These are phyloP conservation scores for Synchiropus splendidus DNA, from an alignment of 2,113 vertebrate species.

Conservation along the genomic window DNA sequence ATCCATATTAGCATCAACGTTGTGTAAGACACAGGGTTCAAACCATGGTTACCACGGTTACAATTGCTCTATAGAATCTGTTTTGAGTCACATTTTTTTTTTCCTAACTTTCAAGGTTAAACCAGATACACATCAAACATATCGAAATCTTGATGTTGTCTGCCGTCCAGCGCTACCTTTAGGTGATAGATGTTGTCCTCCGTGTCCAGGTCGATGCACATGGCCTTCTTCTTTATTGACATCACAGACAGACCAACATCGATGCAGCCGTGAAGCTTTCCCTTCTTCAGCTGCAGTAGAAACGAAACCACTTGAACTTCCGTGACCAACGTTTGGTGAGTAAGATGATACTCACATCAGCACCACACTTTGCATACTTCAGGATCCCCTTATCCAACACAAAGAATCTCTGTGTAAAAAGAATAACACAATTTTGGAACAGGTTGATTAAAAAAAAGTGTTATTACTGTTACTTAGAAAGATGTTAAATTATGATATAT, in stretches of 20 bases:
- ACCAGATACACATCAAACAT: background rate
- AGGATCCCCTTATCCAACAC: slow-evolving; percentile 88
- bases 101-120: background rate
- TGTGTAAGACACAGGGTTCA: no score
- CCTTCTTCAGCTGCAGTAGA: slow-evolving; percentile 74
- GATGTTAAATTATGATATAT: no score
- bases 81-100: background rate
- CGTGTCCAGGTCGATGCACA: slow-evolving; percentile 90
- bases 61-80: background rate
- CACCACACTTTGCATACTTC: slow-evolving; percentile 83
- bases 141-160: no score
- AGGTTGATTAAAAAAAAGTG: slow-evolving; percentile 21
- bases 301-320: background rate
- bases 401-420: slow-evolving; percentile 81
- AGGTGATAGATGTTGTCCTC: slow-evolving; percentile 94
- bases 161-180: slow-evolving; percentile 73
- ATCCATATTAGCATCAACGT: background rate
- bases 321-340: background rate
- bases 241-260: slow-evolving; percentile 95
- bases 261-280: slow-evolving; percentile 88
- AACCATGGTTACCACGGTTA: no score
- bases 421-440: no score
- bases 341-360: slow-evolving; percentile 74
- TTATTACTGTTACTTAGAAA: slow-evolving; percentile 1
- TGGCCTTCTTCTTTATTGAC: slow-evolving; percentile 91